Evolutionary conservation across 2,888 invertebrate genomes (phyloP), one percentile per base, ranked within the genome.

Genomic region (Epinotia ramella): DNA sequence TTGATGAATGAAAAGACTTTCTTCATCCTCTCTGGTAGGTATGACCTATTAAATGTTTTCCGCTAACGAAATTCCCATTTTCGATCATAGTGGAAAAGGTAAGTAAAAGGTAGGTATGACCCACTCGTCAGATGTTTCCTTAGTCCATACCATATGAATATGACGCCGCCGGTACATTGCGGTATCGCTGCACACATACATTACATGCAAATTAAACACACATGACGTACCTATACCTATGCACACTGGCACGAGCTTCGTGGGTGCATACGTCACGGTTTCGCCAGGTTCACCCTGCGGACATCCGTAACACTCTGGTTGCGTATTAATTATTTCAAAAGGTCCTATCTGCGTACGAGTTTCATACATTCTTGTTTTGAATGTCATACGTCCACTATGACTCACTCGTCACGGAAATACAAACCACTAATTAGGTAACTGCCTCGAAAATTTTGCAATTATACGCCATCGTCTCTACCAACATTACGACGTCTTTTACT

Each of bases 161-260:
- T 84, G 82, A 44, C 71, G 80, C 81, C 82, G 83, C 81, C 82
- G 83, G 81, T 85, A 85, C 84, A 84, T 79, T 87, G 84, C 83
- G 81, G 83, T 73, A 70, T n/a, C 16, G 62, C 56, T 60, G 73
- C 73, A 63, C 59, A 28, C 46, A 57, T n/a, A 20, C 56, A 20
- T 24, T 2, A 44, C 24, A 53, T 16, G 13, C 44, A 46, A 59
- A 40, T 16, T 57, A n/a, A 7, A 40, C 33, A 18, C 56, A 60
- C 24, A 28, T 28, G n/a, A n/a, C n/a, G 24, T 28, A 28, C 24
- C 24, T 28, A 28, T 28, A 24, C 24, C 24, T 28, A 28, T 28
- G 24, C 24, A 28, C 60, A 59, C 20, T 6, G 5, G 13, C 24
- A 6, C 24, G 24, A 18, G 13, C 24, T 13, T 60, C 28, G 24